Base-by-base conservation (phyloP, 2,113 vertebrate species). In the Ophiodon elongatus region DNA sequence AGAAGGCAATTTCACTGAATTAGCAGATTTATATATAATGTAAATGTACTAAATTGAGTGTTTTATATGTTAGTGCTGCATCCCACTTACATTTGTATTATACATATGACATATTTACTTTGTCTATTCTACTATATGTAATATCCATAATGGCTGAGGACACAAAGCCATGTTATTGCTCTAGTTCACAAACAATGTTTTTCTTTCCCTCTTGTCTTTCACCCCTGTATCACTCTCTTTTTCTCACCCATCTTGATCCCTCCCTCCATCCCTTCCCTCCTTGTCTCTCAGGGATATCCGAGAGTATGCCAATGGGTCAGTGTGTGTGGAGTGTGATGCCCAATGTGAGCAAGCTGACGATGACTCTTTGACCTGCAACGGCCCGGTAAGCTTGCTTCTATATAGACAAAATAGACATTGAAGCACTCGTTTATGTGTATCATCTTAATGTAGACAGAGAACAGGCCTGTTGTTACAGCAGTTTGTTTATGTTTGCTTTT, bases 301-400 rank as follows among this genome's bases (percentile, higher is more conserved):
- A 14, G 98, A 99, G 73, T 99, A 98, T 89, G 96, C 96, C 11
- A 99, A 99, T 0, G 96, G 96, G 4, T 98, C 98, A 0, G 92
- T 97, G 74, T 99, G 98, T 11, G 93, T 98, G 80, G 97, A 98
- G 84, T 99, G 98, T 81, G 98, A 99, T 76, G 94, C 93, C 3
- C 98, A 99, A 91, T 99, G 98, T 85, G 97, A 99, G 75, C 97
- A 93, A 86, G 96, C 97, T 80, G 97, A 99, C n/a, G 97, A 96
- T 3, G 95, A 97, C 60, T 96, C 95, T 79, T 91, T 98, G 87
- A 99, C 98, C 0, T 99, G 98, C 93, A 96, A 96, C 0, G 98
- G 98, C 29, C 94, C 95, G 94, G 98, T 99, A 95, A 98, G 97
- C 21, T 71, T 62, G 8, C 63, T 50, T 19, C 47, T 45, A n/a